Evolutionary conservation across 2,797 vertebrate species (phyloP), one percentile per base, ranked within the genome.

Genomic region (Acanthurus leucopareius): DNA sequence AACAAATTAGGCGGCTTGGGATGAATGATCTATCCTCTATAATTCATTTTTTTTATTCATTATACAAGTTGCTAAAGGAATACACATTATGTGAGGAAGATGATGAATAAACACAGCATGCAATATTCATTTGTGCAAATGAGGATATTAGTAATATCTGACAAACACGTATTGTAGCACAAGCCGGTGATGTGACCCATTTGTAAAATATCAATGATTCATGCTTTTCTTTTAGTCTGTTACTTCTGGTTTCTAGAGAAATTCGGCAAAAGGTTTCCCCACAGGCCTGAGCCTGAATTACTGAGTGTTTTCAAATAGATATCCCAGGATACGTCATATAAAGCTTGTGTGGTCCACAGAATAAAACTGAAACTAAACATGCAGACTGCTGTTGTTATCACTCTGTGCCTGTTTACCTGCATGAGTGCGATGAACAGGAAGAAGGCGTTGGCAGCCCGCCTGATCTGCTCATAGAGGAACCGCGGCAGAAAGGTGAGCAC

Each of bases 371-470:
- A 82, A 67, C 52, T 54, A 75, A 82, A 84, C 58, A 72, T 75
- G 54, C 57, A 65, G 38, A 70, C 45, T 28, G 22, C 25, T 25
- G 57, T 22, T 69, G 59, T 22, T 45, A 17, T 1, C 0, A 17
- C 59, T 64, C 42, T 57, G 70, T 67, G 58, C 3, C 49, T 44
- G 75, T 72, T 80, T 97, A 99, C 98, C 97, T 99, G 98, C 96
- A 99, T 95, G 94, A 99, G 98, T 93, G 98, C 98, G 92, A 99
- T 99, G 95, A 99, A 99, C 89, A 99, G 97, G 94, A 99, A 99
- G 95, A 99, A 99, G 91, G 98, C 97, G 75, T 99, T 99, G 88
- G 98, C 98, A 74, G 98, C 98, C 92, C 97, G 97, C 89, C 98
- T 94, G 92, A 99, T 99, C 97, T 99, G 98, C 94, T 99, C 98